Base-by-base conservation (phyloP, 2,113 vertebrate genomes). In the Calyptomena viridis region DNA sequence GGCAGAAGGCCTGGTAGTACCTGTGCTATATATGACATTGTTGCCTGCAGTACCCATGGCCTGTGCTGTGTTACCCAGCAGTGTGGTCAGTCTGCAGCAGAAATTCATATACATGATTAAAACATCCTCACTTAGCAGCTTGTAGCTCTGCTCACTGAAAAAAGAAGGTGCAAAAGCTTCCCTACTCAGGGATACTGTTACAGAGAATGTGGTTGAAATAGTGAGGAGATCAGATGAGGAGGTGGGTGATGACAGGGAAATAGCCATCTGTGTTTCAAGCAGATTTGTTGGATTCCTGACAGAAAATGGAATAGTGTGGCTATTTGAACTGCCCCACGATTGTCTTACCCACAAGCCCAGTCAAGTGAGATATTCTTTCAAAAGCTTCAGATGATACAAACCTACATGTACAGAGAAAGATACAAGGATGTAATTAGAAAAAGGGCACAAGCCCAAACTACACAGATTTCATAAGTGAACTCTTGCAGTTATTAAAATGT, bases 211-310 rank as follows among this genome's bases (percentile, higher is more conserved):
- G 75, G 60, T 31, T 24, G 83, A 77, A 92, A 46, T 16, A n/a
- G 68, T 59, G 72, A 60, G 79, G 67, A 42, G 64, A 63, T 86
- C 59, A 52, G 64, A 17, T 6, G 56, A 94, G 80, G 74, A 56
- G 69, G 73, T 84, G 46, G 69, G 21, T 81, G 83, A 31, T 75
- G 44, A 81, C 80, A 84, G 81, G 53, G 78, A 91, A 89, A 64
- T 52, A 92, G 81, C 89, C 89, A 87, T 93, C 89, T 87, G 91
- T 74, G 68, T 89, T 95, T 89, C 84, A 64, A 89, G 74, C 81
- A 75, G 86, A 84, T 60, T 83, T 93, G 67, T 82, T 91, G 91
- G 81, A 89, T 75, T 91, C 37, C 40, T 89, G 84, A 79, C 84
- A 91, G 71, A 82, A 91, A 91, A 60, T 39, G 77, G 33, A 90